Conservation (phyloP, 2,888 invertebrate genomes). For the Thecophora atra region DNA sequence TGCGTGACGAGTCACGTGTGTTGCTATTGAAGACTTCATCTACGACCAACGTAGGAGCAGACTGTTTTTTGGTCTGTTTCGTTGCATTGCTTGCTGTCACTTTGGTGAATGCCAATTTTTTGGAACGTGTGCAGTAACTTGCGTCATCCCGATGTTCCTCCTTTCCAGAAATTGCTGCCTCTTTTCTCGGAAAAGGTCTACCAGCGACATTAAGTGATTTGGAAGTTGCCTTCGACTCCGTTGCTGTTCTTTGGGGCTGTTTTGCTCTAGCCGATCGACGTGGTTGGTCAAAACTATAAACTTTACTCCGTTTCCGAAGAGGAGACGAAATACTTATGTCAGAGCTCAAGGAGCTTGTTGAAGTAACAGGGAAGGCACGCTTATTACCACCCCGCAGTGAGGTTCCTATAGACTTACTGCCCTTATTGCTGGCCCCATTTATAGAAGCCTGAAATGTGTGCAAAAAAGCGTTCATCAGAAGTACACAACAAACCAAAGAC, state of each 20-base stretch:
- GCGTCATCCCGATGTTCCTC: neutral
- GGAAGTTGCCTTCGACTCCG: neutral
- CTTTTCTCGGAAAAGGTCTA: conserved; percentile 23
- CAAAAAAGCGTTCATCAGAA: conserved; percentile 24
- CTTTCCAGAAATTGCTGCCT: neutral
- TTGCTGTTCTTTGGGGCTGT: neutral
- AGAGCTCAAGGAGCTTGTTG: conserved; percentile 36
- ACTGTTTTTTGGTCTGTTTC: neutral
- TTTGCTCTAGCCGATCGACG: neutral
- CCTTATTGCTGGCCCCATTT: neutral
- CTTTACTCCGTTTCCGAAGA: conserved; percentile 52
- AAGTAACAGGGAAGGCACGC: conserved; percentile 50
- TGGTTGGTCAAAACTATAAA: conserved; percentile 36
- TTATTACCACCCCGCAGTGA: conserved; percentile 58
- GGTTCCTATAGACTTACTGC: conserved; percentile 42
- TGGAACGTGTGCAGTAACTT: neutral
- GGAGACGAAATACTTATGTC: conserved; percentile 47
- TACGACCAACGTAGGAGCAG: neutral
- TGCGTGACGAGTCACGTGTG: conserved; percentile 54
- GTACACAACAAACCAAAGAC: neutral
- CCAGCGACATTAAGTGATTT: neutral
- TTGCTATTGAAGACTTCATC: neutral
- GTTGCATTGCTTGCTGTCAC: neutral
- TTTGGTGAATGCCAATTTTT: neutral
- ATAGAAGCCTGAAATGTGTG: conserved; percentile 23